phyloP scores from a whole-genome alignment of 2,888 invertebrate genomes.

The Tanypteryx hageni region DNA sequence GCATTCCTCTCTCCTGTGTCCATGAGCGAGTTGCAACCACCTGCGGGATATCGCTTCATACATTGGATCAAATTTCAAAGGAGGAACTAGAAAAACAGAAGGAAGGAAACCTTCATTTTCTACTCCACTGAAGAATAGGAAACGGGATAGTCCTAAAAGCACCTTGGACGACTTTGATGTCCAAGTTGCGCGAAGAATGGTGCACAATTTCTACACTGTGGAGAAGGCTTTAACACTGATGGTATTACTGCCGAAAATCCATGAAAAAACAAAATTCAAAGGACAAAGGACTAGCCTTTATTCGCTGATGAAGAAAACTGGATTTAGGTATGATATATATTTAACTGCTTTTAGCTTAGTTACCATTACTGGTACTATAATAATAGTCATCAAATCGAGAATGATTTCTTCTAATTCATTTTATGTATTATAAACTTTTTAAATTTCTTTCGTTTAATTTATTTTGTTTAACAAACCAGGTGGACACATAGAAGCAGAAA shows the following conservation, averaged over 20 bases:
- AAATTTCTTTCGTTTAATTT: too few species aligned
- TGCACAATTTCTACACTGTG: background rate
- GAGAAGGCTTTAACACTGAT: background rate
- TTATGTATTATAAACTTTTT: too few species aligned
- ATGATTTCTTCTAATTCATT: background rate
- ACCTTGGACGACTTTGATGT: background rate
- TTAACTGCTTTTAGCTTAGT: background rate
- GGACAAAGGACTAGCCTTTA: background rate
- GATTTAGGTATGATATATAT: background rate
- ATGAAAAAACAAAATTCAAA: background rate
- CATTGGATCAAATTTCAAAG: background rate
- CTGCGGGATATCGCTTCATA: background rate
- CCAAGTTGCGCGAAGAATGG: background rate
- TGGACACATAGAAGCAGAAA: background rate
- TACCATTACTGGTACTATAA: background rate
- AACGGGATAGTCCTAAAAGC: background rate
- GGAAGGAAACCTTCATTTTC: too few species aligned
- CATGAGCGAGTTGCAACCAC: background rate
- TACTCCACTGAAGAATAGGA: too few species aligned
- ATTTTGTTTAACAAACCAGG: background rate
- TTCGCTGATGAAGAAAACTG: background rate
- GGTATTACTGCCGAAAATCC: background rate
- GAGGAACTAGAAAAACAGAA: too few species aligned
- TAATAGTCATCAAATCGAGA: background rate
- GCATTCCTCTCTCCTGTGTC: background rate